These are phyloP conservation scores for Teleogryllus occipitalis DNA, from an alignment of 1,140 invertebrate species.

Conservation along the genomic window DNA sequence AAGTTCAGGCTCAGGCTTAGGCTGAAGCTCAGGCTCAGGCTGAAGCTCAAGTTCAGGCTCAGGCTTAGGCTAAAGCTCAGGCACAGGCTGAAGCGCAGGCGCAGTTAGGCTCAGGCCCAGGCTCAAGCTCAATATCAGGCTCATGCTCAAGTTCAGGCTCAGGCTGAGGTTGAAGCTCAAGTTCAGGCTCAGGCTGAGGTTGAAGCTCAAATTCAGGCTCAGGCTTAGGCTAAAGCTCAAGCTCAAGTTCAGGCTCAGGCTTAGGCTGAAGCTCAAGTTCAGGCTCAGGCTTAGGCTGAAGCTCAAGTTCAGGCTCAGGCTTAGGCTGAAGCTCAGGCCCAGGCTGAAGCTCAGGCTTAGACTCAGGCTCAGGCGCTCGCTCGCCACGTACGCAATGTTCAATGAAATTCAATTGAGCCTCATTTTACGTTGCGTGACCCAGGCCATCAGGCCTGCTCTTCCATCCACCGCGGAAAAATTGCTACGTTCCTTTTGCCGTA, in stretches of 20 bases:
- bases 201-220: background rate
- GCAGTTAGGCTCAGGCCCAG: background rate
- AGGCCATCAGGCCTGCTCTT: too few relatives aligned
- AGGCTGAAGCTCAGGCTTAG: background rate
- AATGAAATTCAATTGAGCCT: too few relatives aligned
- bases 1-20: background rate
- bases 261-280: background rate
- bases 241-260: background rate
- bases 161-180: background rate
- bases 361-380: background rate
- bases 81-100: background rate
- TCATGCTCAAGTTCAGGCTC: background rate
- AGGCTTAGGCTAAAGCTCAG: background rate
- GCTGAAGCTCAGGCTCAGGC: background rate
- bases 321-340: background rate
- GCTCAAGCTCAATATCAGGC: background rate
- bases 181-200: background rate
- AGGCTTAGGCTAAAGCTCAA: background rate
- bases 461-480: too few relatives aligned
- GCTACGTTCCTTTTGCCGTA: too few relatives aligned
- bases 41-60: background rate
- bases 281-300: background rate
- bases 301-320: background rate
- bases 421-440: too few relatives aligned
- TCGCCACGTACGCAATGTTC: too few relatives aligned